phyloP scores from a whole-genome alignment of 2,113 vertebrate genomes.

The Sminthopsis crassicaudata region DNA sequence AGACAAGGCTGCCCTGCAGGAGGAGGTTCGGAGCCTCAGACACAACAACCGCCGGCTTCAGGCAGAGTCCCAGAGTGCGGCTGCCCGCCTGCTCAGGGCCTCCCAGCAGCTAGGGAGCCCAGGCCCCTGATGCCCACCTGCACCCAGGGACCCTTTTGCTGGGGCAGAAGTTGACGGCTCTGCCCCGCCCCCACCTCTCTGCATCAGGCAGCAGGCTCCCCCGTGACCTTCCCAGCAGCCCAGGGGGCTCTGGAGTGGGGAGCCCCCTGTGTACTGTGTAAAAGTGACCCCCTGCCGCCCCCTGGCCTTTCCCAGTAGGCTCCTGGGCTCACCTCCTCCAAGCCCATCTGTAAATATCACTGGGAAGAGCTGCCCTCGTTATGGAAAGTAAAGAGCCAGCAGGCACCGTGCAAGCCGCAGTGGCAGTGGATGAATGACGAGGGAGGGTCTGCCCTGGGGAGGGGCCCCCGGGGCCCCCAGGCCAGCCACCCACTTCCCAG shows the following conservation, averaged over 20 bases:
- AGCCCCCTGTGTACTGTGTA: not conserved
- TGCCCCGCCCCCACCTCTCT: not conserved
- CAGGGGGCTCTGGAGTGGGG: not conserved
- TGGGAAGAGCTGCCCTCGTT: conserved; percentile 18
- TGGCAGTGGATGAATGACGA: not conserved
- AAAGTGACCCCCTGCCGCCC: conserved; percentile 54
- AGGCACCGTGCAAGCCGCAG: accelerated
- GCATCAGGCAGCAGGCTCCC: not conserved
- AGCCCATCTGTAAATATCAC: conserved; percentile 72
- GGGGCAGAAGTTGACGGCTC: not conserved
- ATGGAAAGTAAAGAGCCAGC: conserved; percentile 57
- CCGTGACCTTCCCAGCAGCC: conserved; percentile 50
- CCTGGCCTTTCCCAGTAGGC: not conserved
- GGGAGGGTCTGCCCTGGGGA: not conserved
- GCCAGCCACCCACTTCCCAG: too few species aligned
- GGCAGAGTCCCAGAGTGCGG: conserved; percentile 90
- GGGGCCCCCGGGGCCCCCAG: not conserved
- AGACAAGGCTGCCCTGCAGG: conserved; percentile 92
- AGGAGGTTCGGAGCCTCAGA: conserved; percentile 91
- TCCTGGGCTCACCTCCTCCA: not conserved
- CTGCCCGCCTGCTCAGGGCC: conserved; percentile 91
- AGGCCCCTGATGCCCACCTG: conserved; percentile 70
- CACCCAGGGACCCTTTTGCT: not conserved
- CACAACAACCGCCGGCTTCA: conserved; percentile 92
- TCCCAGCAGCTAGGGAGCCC: conserved; percentile 88